A percentile compares a stretch with the other conserved stretches of the same genome.
phyloP scores from a whole-genome alignment of 2,888 invertebrate species.

The Catocala nupta region DNA sequence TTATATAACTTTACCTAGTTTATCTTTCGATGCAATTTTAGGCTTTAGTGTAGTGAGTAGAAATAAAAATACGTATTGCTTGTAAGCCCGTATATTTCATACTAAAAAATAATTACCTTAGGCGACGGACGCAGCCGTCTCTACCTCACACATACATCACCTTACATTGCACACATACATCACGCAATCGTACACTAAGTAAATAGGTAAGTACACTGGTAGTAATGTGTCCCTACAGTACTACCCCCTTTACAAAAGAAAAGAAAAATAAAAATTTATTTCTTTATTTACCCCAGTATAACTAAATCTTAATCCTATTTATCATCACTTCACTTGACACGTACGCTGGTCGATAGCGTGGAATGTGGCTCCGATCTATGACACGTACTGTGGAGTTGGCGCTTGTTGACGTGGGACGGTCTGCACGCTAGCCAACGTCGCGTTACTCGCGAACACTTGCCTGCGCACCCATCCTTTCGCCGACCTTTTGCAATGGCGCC shows the following conservation, averaged over 20 bases:
- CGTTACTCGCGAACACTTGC: background rate
- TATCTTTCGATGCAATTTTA: too few species aligned
- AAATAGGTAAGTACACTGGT: too few species aligned
- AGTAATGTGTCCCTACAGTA: slow-evolving; percentile 2
- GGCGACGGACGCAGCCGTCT: too few species aligned
- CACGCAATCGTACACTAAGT: too few species aligned
- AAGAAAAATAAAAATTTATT: background rate
- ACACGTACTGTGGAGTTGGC: background rate
- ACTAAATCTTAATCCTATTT: background rate
- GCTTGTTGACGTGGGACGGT: background rate
- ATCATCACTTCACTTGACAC: background rate
- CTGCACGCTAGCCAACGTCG: background rate
- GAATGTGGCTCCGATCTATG: background rate
- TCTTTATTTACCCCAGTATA: background rate
- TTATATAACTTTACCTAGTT: too few species aligned
- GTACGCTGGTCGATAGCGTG: background rate
- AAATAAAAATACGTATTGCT: too few species aligned
- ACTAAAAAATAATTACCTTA: too few species aligned
- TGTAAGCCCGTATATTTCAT: too few species aligned
- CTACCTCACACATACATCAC: too few species aligned
- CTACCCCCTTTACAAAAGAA: background rate
- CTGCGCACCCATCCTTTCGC: slow-evolving; percentile 1
- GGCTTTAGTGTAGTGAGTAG: too few species aligned
- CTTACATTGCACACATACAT: too few species aligned
- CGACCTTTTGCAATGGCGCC: background rate